Evolutionary conservation across 2,797 vertebrate genomes (phyloP).

Genomic region (Astyanax mexicanus): DNA sequence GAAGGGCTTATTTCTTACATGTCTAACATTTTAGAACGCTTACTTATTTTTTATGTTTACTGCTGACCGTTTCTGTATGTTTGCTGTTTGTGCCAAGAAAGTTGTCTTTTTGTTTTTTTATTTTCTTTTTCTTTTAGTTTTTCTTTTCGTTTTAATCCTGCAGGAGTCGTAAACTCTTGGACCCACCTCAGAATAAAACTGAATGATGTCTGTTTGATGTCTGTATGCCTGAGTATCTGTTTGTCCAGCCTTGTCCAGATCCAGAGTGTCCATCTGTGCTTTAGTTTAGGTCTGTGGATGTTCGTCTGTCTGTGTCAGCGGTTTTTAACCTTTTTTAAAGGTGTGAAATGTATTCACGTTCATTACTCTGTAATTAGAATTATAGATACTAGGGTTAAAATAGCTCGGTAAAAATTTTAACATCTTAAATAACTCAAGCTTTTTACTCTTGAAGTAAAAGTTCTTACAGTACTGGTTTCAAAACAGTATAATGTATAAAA

Average conservation of each 20-base stretch:
- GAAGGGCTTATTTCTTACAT: slow-evolving; percentile 18
- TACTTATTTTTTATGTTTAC: background rate
- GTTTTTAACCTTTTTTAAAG: no score
- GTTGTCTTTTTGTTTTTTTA: background rate
- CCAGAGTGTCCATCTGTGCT: background rate
- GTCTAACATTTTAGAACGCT: slow-evolving; percentile 41
- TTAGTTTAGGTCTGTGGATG: background rate
- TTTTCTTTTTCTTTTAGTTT: no score
- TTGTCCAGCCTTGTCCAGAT: slow-evolving; percentile 16
- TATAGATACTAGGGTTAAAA: no score
- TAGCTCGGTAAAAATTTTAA: no score
- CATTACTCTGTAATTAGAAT: no score
- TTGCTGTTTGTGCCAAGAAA: slow-evolving; percentile 7
- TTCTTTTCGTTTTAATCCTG: no score
- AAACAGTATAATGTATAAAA: no score
- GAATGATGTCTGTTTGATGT: slow-evolving; percentile 16
- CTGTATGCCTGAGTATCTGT: slow-evolving; percentile 19
- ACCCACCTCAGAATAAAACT: slow-evolving; percentile 8
- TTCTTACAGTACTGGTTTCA: no score
- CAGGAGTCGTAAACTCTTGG: slow-evolving; percentile 35
- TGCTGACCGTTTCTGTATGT: slow-evolving; percentile 6
- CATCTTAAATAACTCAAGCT: no score
- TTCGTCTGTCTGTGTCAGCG: background rate
- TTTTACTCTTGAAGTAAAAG: no score
- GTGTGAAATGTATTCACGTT: no score